Evolutionary conservation across 2,797 vertebrate genomes (phyloP), one percentile per base, ranked within the genome.

Genomic region (Antennarius maculatus): DNA sequence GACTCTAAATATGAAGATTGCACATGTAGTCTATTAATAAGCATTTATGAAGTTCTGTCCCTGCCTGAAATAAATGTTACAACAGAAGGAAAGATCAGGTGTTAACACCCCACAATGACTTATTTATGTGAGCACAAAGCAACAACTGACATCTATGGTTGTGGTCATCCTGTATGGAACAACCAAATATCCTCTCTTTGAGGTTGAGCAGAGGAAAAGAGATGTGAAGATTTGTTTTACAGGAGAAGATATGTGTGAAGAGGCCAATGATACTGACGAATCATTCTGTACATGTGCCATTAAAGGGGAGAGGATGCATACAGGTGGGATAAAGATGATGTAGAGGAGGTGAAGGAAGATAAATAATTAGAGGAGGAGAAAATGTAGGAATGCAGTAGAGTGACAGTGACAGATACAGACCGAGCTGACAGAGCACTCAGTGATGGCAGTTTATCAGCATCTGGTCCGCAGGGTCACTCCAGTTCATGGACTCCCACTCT

Each of bases 391-490:
- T 49, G 69, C 55, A 54, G 69, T 48, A 47, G 58, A 61, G 47
- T 63, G 80, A 87, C 88, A 87, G 80, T 88, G 89, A 91, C 81
- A 79, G 83, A 91, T 84, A 82, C 78, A 79, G 73, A 16, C 31
- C 43, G 85, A 74, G 77, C 84, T 83, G 87, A 86, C 87, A 74
- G 85, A 84, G 79, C 49, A 70, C 73, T 81, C 80, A 65, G 83
- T 76, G 79, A 90, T 81, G 81, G 82, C 83, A 86, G 80, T 87
- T 89, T 87, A 86, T 89, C 86, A 86, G 80, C 71, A 82, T 72
- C 66, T 81, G 82, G 83, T 84, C 88, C 76, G 47, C 63, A 61
- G 84, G 89, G 85, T 92, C 84, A 88, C 78, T 64, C 62, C 80
- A 77, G 82, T 81, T 79, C 69, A 73, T 56, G 50, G 66, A 76